Conservation (phyloP, 2,888 invertebrate genomes). For the Agriotes lineatus region DNA sequence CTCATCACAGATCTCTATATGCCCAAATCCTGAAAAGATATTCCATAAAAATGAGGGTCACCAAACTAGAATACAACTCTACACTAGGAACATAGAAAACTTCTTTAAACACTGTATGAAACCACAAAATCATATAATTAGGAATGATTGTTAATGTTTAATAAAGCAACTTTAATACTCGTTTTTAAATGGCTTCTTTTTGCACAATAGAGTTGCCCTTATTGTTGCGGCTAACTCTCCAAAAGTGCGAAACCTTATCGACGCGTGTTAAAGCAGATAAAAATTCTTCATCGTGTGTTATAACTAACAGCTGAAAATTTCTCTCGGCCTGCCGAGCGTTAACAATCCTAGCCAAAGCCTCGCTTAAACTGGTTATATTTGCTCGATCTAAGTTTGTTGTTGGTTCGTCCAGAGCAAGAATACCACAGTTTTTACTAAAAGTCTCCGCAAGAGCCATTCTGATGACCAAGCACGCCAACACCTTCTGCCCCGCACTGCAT, state of each 20-base stretch:
- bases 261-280: slow-evolving; percentile 82
- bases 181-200: slow-evolving; percentile 2
- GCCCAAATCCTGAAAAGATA: too few species aligned
- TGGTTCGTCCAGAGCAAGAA: slow-evolving; percentile 97
- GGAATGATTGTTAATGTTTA: too few species aligned
- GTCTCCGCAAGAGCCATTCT: slow-evolving; percentile 97
- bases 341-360: slow-evolving; percentile 79
- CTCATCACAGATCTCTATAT: too few species aligned
- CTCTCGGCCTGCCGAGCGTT: slow-evolving; percentile 73
- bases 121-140: too few species aligned
- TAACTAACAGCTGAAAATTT: slow-evolving; percentile 95
- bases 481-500: slow-evolving; percentile 98
- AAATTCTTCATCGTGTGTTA: slow-evolving; percentile 97
- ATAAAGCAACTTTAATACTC: too few species aligned
- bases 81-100: too few species aligned
- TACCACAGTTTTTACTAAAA: slow-evolving; percentile 95
- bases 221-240: slow-evolving; percentile 76
- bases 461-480: slow-evolving; percentile 95
- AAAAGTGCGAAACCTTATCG: slow-evolving; percentile 78
- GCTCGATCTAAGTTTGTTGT: slow-evolving; percentile 96
- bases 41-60: too few species aligned
- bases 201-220: slow-evolving; percentile 66
- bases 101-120: too few species aligned
- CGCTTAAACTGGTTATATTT: slow-evolving; percentile 87
- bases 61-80: too few species aligned